Conservation (phyloP, 2,888 invertebrate genomes). For the Lasioglossum figueresi region DNA sequence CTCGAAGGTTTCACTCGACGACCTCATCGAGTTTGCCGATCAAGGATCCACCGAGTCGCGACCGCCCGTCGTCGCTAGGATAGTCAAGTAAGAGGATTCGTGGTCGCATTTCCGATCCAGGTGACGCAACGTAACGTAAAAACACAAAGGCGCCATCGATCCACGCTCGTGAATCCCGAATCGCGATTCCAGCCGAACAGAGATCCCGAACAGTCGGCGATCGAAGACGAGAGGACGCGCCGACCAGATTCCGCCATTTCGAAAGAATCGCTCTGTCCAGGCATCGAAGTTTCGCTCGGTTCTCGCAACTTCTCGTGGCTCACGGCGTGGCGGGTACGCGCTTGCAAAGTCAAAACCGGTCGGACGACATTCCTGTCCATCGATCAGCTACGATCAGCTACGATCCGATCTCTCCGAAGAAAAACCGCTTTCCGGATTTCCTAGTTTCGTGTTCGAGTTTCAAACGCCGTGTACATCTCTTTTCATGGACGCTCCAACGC, state of each 20-base stretch:
- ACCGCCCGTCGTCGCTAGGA: not conserved
- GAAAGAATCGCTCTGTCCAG: not conserved
- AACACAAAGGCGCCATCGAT: not conserved
- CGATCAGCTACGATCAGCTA: conserved; percentile 45
- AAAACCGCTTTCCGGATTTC: not conserved
- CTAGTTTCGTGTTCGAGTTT: not conserved
- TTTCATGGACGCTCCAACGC: not conserved
- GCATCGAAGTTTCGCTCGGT: not conserved
- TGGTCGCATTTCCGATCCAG: not conserved
- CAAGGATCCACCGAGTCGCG: not conserved
- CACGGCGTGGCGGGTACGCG: not conserved
- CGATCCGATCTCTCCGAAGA: not conserved
- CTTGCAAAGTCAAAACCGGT: conserved; percentile 72
- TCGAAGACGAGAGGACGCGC: not conserved
- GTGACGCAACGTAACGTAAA: too few relatives aligned
- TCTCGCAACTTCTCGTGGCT: not conserved
- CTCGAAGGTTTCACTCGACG: conserved; percentile 10
- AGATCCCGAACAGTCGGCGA: not conserved
- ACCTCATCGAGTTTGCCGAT: not conserved
- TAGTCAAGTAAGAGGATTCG: conserved; percentile 13
- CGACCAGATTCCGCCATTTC: not conserved
- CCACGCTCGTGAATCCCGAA: not conserved
- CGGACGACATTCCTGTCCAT: conserved; percentile 76
- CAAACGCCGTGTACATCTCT: not conserved
- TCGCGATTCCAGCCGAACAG: not conserved